phyloP scores from a whole-genome alignment of 2,888 invertebrate genomes.

The Taphrorychus bicolor region DNA sequence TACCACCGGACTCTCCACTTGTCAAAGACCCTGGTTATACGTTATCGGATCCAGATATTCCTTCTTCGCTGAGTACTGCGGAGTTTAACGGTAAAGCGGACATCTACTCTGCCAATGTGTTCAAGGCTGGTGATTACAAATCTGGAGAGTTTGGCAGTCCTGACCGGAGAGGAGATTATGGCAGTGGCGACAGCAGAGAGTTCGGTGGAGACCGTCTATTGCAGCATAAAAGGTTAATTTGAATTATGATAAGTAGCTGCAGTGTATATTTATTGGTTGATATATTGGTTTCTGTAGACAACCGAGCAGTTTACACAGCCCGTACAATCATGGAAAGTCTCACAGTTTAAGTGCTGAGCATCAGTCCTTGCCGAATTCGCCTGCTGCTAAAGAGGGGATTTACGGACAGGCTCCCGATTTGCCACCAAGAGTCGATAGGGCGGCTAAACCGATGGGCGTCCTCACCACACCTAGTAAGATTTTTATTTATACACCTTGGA shows the following conservation, averaged over 20 bases:
- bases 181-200: constrained; percentile 39
- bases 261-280: neutral
- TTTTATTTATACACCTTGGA: too few relatives aligned
- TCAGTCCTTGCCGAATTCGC: constrained; percentile 30
- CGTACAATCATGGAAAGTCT: constrained; percentile 53
- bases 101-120: constrained; percentile 45
- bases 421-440: constrained; percentile 83
- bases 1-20: constrained; percentile 47
- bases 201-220: constrained; percentile 49
- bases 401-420: constrained; percentile 72
- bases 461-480: constrained; percentile 56
- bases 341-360: constrained; percentile 52
- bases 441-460: constrained; percentile 74
- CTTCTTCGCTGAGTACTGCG: constrained; percentile 49
- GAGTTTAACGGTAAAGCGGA: constrained; percentile 44
- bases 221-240: constrained; percentile 51
- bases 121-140: constrained; percentile 44
- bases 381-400: constrained; percentile 52
- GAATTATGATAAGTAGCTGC: neutral
- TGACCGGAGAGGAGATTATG: constrained; percentile 39
- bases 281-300: constrained; percentile 46
- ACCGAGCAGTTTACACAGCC: constrained; percentile 56
- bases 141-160: constrained; percentile 44
- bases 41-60: constrained; percentile 54
- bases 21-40: constrained; percentile 55